A percentile compares a stretch with the other conserved stretches of the same genome.
phyloP scores from a whole-genome alignment of 2,113 vertebrate genomes.

The Cochlearius cochlearius region DNA sequence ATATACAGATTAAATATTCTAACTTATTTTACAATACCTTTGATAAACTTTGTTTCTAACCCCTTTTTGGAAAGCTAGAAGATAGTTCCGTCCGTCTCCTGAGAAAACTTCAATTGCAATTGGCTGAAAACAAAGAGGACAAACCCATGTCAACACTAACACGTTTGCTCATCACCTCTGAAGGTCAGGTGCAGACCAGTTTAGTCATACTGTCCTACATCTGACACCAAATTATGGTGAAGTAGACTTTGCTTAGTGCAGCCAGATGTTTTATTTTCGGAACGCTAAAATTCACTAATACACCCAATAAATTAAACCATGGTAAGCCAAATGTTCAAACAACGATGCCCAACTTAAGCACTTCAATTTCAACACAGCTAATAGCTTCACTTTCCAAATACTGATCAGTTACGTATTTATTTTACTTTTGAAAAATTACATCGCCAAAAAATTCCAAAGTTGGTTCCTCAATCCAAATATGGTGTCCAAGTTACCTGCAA shows the following conservation, averaged over 20 bases:
- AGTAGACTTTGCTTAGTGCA: not conserved
- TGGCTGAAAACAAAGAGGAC: slow-evolving; percentile 75
- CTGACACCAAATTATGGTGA: not conserved
- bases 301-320: not conserved
- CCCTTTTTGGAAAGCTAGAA: slow-evolving; percentile 96
- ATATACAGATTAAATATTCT: not conserved
- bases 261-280: not conserved
- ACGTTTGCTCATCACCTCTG: not conserved
- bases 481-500: slow-evolving; percentile 81
- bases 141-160: not conserved
- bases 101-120: slow-evolving; percentile 98
- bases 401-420: not conserved
- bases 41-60: slow-evolving; percentile 99
- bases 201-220: not conserved
- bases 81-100: slow-evolving; percentile 96
- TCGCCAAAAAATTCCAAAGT: not conserved
- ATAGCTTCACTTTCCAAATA: not conserved
- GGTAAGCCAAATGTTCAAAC: not conserved
- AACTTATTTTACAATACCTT: slow-evolving; percentile 77
- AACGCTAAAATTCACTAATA: not conserved
- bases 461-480: not conserved
- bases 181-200: not conserved
- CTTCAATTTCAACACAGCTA: not conserved
- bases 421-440: not conserved
- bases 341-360: not conserved